phyloP scores from a whole-genome alignment of 2,797 vertebrate species.

The Periparus ater region DNA sequence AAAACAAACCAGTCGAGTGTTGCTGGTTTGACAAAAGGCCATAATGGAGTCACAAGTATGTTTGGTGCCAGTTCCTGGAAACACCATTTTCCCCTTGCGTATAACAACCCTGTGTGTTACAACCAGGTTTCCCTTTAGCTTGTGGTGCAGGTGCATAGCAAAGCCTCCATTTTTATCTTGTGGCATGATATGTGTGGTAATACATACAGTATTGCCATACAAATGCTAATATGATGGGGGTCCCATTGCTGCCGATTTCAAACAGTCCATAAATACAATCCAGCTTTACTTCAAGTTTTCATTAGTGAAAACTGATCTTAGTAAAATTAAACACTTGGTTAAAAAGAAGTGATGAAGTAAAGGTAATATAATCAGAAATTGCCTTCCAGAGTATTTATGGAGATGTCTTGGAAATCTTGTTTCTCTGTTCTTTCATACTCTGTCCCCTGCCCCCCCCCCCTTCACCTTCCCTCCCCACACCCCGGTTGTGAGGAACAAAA shows the following conservation, averaged over 20 bases:
- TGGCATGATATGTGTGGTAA: neutral
- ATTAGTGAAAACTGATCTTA: neutral
- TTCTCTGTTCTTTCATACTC: neutral
- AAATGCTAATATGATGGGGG: neutral
- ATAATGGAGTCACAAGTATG: slow-evolving; percentile 91
- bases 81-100: neutral
- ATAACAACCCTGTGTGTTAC: neutral
- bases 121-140: neutral
- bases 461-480: neutral
- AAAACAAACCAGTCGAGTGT: slow-evolving; percentile 70
- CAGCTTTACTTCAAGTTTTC: neutral
- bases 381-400: neutral
- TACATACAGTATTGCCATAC: neutral
- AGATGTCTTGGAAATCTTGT: neutral
- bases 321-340: neutral
- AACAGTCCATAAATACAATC: neutral
- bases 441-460: neutral
- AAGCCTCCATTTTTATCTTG: neutral
- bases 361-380: neutral
- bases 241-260: neutral
- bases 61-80: neutral
- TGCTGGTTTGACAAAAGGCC: slow-evolving; percentile 78
- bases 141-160: neutral
- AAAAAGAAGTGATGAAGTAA: neutral
- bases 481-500: neutral